phyloP scores from a whole-genome alignment of 2,888 invertebrate species.

The Agrochola litura region DNA sequence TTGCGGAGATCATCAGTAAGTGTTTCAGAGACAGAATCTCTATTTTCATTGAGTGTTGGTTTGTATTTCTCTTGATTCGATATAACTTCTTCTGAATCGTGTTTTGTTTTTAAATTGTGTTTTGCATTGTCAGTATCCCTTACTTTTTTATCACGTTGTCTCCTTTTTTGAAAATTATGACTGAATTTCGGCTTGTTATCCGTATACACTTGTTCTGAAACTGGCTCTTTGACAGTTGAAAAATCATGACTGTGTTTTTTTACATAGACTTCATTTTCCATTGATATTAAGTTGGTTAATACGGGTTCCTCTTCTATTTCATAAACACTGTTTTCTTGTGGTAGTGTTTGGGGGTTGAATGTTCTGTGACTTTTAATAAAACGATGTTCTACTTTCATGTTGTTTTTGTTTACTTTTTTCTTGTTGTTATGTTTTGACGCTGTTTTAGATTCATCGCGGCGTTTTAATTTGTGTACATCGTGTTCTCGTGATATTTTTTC shows the following conservation, averaged over 20 bases:
- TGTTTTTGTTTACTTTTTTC: neutral
- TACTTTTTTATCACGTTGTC: neutral
- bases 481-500: neutral
- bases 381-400: neutral
- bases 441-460: neutral
- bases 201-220: neutral
- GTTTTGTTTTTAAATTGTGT: neutral
- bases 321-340: too few relatives aligned
- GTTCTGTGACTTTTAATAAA: neutral
- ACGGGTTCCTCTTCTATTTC: neutral
- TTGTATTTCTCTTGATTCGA: neutral
- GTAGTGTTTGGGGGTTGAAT: neutral
- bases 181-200: neutral
- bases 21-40: neutral
- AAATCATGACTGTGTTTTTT: neutral
- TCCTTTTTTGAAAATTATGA: neutral
- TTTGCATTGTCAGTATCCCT: neutral
- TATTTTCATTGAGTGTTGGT: neutral
- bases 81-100: neutral
- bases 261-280: conserved; percentile 14
- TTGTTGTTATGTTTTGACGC: neutral
- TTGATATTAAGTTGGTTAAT: neutral
- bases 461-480: neutral
- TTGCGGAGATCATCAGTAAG: neutral
- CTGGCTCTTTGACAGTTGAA: neutral